Conservation (phyloP, 2,797 vertebrate genomes). For the Liasis olivaceus region DNA sequence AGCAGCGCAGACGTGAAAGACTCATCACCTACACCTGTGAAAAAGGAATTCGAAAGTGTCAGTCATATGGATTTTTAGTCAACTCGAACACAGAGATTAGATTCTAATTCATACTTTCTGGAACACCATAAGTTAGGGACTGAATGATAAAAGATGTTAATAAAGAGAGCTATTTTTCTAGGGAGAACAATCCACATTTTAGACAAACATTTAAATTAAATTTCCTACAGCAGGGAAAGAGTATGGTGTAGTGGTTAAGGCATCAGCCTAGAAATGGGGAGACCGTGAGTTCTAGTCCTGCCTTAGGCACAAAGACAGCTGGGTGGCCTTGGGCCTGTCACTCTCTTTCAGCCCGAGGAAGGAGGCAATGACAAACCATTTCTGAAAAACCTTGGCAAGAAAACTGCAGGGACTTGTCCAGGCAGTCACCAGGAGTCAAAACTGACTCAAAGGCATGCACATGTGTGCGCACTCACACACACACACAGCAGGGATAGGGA, state of each 20-base stretch:
- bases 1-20: conserved; percentile 28
- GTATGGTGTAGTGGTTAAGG: not conserved
- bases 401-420: not conserved
- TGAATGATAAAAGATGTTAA: not conserved
- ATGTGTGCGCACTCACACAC: not conserved
- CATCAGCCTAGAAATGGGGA: not conserved
- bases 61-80: conserved; percentile 35
- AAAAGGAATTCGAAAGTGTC: conserved; percentile 34
- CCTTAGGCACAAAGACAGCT: not conserved
- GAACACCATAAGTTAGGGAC: conserved; percentile 27
- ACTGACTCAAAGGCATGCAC: not conserved
- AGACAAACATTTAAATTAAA: not conserved
- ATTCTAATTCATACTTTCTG: conserved; percentile 29
- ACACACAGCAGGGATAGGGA: not conserved
- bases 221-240: not conserved
- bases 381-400: not conserved
- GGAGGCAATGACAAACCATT: not conserved
- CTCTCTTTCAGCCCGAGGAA: not conserved
- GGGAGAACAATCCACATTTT: not conserved
- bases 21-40: conserved; percentile 53
- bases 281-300: not conserved
- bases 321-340: not conserved
- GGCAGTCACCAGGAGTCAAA: not conserved
- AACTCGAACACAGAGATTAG: conserved; percentile 21
- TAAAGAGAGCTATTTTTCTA: not conserved